These are phyloP conservation scores for Fregata magnificens DNA, from an alignment of 2,113 vertebrate genomes.

Conservation along the genomic window DNA sequence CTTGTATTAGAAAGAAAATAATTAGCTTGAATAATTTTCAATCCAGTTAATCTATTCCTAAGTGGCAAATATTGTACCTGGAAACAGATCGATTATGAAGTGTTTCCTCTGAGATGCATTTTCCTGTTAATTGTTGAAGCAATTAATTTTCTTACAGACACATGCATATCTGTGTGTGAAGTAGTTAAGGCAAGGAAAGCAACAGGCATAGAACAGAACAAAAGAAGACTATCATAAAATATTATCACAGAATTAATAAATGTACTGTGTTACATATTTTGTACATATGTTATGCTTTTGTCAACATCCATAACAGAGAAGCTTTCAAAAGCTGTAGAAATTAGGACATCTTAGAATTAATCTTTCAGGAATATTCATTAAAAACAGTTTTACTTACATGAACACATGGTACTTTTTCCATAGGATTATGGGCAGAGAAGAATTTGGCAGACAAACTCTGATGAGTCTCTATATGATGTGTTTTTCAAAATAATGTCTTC, in stretches of 20 bases:
- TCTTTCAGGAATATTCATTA: slow-evolving; percentile 10
- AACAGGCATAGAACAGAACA: neutral
- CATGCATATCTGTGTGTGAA: neutral
- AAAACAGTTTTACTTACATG: neutral
- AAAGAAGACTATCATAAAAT: neutral
- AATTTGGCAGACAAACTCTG: neutral
- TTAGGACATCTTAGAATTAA: neutral
- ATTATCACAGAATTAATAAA: neutral
- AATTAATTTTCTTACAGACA: slow-evolving; percentile 67
- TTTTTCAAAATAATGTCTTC: neutral
- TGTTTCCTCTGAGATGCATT: slow-evolving; percentile 59
- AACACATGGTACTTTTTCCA: neutral
- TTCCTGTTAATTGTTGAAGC: slow-evolving; percentile 45
- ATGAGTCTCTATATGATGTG: neutral
- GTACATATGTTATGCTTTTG: neutral
- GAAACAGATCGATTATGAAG: slow-evolving; percentile 44
- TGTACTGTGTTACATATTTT: neutral
- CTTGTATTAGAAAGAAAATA: slow-evolving; percentile 9
- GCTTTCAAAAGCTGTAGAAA: neutral
- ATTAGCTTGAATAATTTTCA: slow-evolving; percentile 49
- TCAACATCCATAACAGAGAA: neutral
- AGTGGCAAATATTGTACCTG: slow-evolving; percentile 57
- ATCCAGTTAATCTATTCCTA: slow-evolving; percentile 52
- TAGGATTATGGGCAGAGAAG: neutral
- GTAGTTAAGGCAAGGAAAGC: neutral